Evolutionary conservation across 2,113 vertebrate genomes (phyloP).

Genomic region (Eulemur rufifrons): DNA sequence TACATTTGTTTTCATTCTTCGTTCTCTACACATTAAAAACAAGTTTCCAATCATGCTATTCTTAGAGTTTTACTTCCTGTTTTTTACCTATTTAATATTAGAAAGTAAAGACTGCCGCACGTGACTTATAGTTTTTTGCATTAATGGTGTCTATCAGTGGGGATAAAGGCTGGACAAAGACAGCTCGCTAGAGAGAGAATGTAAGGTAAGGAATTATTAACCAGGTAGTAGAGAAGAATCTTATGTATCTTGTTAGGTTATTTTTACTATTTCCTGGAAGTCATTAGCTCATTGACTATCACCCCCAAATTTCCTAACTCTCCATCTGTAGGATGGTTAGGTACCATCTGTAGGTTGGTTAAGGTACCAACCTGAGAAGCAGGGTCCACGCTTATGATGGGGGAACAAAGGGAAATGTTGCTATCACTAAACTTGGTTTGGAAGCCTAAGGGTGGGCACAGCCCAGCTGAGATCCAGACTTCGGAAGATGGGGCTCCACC

Average conservation of each 20-base stretch:
- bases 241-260: background rate
- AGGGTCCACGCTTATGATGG: rapidly evolving
- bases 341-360: no score
- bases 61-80: background rate
- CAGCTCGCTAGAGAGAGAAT: background rate
- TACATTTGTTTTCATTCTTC: background rate
- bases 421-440: background rate
- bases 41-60: background rate
- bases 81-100: background rate
- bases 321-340: background rate
- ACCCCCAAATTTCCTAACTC: background rate
- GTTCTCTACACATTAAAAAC: background rate
- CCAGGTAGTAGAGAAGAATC: background rate
- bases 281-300: background rate
- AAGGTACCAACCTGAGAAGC: background rate
- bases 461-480: no score
- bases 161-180: background rate
- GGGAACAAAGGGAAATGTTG: no score
- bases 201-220: background rate
- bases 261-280: background rate
- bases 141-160: background rate
- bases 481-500: background rate
- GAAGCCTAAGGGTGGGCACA: background rate
- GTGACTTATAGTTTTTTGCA: background rate
- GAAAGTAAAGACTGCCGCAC: background rate